phyloP scores from a whole-genome alignment of 2,113 vertebrate genomes.

The Crotophaga sulcirostris region DNA sequence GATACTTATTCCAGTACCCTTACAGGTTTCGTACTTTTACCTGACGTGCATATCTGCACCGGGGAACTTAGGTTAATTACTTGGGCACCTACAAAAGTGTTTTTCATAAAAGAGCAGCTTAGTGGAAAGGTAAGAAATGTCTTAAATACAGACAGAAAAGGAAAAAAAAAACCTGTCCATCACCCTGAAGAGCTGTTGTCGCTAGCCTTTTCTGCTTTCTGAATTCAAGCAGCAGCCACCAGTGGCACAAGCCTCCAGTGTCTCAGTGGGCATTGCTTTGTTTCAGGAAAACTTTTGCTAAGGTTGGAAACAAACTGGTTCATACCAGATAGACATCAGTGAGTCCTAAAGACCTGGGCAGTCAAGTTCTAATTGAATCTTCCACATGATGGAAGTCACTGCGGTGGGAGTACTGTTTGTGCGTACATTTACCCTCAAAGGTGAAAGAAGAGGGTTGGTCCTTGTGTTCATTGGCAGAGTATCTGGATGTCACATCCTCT shows the following conservation, averaged over 20 bases:
- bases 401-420: neutral
- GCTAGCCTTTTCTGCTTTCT: neutral
- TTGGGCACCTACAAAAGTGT: neutral
- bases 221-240: neutral
- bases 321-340: neutral
- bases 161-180: neutral
- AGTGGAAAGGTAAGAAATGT: neutral
- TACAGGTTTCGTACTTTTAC: neutral
- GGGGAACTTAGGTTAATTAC: neutral
- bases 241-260: neutral
- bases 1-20: neutral
- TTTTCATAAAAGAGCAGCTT: neutral
- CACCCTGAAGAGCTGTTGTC: neutral
- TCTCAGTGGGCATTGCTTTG: neutral
- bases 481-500: neutral
- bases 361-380: neutral
- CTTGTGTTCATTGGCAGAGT: neutral
- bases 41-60: neutral
- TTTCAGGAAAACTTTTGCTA: neutral
- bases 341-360: neutral
- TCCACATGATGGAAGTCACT: neutral
- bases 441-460: neutral
- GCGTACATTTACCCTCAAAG: neutral
- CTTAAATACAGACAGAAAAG: neutral
- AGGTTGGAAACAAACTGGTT: neutral